phyloP scores from a whole-genome alignment of 2,797 vertebrate species.

The Acrocephalus scirpaceus region DNA sequence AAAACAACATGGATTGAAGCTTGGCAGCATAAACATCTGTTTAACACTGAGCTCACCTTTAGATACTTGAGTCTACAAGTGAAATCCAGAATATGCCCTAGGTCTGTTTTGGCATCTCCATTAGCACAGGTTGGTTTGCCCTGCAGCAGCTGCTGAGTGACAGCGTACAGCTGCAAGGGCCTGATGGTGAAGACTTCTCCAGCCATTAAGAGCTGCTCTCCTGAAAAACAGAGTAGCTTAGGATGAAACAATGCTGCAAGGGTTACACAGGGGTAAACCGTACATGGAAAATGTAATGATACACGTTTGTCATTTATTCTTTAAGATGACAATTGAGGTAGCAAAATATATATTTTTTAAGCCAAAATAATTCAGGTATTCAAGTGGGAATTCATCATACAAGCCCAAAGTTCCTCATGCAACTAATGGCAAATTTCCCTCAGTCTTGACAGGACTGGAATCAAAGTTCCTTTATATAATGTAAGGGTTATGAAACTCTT shows the following conservation, averaged over 20 bases:
- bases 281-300: neutral
- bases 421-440: neutral
- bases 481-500: neutral
- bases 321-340: neutral
- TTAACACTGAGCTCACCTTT: slow-evolving; percentile 81
- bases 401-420: neutral
- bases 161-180: slow-evolving; percentile 91
- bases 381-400: neutral
- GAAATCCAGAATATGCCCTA: slow-evolving; percentile 98
- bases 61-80: slow-evolving; percentile 95
- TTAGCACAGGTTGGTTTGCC: slow-evolving; percentile 92
- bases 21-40: neutral
- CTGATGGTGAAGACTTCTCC: slow-evolving; percentile 90
- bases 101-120: slow-evolving; percentile 93
- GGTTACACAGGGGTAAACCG: neutral
- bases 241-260: neutral
- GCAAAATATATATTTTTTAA: neutral
- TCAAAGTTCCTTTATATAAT: neutral
- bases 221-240: slow-evolving; percentile 70
- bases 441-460: neutral
- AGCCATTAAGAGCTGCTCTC: slow-evolving; percentile 90
- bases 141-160: slow-evolving; percentile 89
- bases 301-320: neutral
- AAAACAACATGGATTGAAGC: neutral
- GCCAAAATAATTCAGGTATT: neutral